Evolutionary conservation across 2,113 vertebrate genomes (phyloP).

Genomic region (Spilogale gracilis): DNA sequence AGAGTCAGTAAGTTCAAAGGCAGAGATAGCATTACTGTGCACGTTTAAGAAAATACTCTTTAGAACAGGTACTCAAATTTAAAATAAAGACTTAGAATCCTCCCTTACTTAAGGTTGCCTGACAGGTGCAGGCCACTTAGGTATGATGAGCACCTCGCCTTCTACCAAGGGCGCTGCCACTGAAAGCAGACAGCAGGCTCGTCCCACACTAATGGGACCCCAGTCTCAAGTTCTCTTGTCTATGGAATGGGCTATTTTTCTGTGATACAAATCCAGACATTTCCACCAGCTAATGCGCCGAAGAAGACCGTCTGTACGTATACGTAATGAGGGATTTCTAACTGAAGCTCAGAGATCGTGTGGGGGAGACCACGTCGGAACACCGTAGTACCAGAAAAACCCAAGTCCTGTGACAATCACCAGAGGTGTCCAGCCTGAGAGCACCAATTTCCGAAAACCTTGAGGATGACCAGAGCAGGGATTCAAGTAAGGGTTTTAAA

Average conservation of each 20-base stretch:
- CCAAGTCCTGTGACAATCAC: not conserved
- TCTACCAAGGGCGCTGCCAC: not conserved
- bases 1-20: slow-evolving; percentile 55
- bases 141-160: not conserved
- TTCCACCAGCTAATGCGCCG: not conserved
- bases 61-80: not conserved
- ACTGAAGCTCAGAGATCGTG: slow-evolving; percentile 1
- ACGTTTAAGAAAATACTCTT: slow-evolving; percentile 20
- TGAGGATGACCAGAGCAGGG: not conserved
- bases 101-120: not conserved
- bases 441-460: not conserved
- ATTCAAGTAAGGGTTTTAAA: not conserved
- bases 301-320: not conserved
- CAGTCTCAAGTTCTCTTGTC: not conserved
- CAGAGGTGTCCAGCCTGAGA: not conserved
- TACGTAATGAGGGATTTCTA: not conserved
- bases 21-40: not conserved
- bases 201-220: not conserved
- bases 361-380: not conserved
- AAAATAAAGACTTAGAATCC: not conserved
- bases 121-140: not conserved
- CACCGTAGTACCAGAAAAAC: not conserved
- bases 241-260: not conserved
- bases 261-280: not conserved
- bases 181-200: not conserved